Percentiles rank a stretch among this genome's conserved stretches.
phyloP scores from a whole-genome alignment of 2,113 vertebrate genomes.

The Eudyptes chrysolophus region DNA sequence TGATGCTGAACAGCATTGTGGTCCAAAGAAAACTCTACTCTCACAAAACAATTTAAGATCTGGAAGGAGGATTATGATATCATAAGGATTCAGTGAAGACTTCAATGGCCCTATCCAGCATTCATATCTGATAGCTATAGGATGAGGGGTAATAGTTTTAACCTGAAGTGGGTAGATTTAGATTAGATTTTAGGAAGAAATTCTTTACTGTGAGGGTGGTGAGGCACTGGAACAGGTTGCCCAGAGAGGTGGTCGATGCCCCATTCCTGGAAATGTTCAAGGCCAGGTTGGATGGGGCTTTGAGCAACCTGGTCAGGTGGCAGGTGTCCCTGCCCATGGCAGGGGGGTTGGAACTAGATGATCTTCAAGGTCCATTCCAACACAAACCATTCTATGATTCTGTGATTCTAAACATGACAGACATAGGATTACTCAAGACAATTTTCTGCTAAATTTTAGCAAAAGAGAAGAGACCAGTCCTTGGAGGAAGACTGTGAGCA shows the following conservation, averaged over 20 bases:
- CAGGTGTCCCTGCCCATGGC: not conserved
- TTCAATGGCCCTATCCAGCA: not conserved
- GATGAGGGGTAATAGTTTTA: not conserved
- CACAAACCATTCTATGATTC: not conserved
- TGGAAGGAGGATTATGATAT: not conserved
- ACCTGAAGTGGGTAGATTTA: not conserved
- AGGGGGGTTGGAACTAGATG: not conserved
- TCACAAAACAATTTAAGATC: not conserved
- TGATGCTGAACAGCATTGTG: not conserved
- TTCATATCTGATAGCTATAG: not conserved
- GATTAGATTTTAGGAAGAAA: not conserved
- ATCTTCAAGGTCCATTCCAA: not conserved
- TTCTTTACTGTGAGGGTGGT: not conserved
- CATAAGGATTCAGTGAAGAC: not conserved
- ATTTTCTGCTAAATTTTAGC: not conserved
- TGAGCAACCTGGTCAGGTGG: not conserved
- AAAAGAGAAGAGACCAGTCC: not conserved
- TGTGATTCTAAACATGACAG: not conserved
- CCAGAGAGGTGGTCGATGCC: rapidly evolving
- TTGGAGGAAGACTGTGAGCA: not conserved
- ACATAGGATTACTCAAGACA: not conserved
- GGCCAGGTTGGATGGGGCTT: rapidly evolving
- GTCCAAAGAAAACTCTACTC: not conserved
- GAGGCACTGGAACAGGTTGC: not conserved
- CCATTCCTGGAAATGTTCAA: not conserved